These are phyloP conservation scores for Melanophora roralis DNA, from an alignment of 2,888 invertebrate species.

Conservation along the genomic window DNA sequence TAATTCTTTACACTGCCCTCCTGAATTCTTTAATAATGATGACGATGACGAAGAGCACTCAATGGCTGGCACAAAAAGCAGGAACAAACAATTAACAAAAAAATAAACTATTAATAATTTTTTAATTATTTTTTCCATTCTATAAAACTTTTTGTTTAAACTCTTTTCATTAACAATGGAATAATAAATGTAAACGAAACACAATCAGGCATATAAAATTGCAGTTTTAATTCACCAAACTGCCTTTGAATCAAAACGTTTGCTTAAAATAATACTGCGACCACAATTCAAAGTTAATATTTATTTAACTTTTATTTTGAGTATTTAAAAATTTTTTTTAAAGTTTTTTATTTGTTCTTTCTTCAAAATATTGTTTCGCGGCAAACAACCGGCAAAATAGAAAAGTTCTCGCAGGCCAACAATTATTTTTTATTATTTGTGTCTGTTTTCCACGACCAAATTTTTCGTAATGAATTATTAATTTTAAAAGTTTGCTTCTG, in stretches of 20 bases:
- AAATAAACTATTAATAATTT: constrained; percentile 43
- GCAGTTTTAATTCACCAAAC: neutral
- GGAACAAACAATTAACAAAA: constrained; percentile 32
- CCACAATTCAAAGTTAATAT: constrained; percentile 33
- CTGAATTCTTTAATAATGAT: constrained; percentile 28
- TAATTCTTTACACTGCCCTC: constrained; percentile 68
- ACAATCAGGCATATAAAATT: no score
- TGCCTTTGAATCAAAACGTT: neutral
- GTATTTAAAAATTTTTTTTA: neutral
- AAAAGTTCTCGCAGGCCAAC: neutral
- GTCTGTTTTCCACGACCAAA: constrained; percentile 44
- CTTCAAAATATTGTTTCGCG: constrained; percentile 9
- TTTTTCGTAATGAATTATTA: constrained; percentile 54
- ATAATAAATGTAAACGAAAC: neutral
- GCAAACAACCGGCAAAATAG: constrained; percentile 11
- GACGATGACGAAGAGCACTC: constrained; percentile 20
- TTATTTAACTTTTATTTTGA: neutral
- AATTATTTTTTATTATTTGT: constrained; percentile 4
- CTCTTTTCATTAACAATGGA: neutral
- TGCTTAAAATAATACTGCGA: neutral
- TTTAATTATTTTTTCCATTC: constrained; percentile 38
- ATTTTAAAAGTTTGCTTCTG: constrained; percentile 46
- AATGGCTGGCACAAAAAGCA: constrained; percentile 20
- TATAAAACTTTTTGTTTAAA: constrained; percentile 7
- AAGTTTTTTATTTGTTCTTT: neutral